These are phyloP conservation scores for Cydia amplana DNA, from an alignment of 1,140 invertebrate genomes.

Conservation along the genomic window DNA sequence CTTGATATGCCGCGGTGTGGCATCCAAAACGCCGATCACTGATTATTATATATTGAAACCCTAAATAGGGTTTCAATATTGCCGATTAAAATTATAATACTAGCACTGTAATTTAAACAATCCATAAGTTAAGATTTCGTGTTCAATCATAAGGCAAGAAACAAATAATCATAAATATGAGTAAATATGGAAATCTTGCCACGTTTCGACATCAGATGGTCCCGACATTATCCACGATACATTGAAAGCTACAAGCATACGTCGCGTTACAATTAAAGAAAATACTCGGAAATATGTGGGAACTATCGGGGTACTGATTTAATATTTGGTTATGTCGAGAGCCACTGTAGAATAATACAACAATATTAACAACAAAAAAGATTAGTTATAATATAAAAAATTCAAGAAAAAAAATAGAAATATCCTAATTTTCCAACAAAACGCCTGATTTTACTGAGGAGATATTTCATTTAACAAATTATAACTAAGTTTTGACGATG, in stretches of 20 bases:
- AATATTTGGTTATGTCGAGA: too few species aligned
- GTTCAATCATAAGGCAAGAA: constrained; percentile 34
- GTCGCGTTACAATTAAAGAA: constrained; percentile 5
- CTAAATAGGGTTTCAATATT: too few species aligned
- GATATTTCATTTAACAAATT: too few species aligned
- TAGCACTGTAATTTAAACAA: not conserved
- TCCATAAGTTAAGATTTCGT: not conserved
- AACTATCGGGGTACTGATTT: not conserved
- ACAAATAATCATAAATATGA: constrained; percentile 29
- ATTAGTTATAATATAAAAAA: too few species aligned
- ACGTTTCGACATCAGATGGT: constrained; percentile 43
- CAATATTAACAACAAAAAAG: too few species aligned
- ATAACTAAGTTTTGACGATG: too few species aligned
- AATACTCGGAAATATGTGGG: not conserved
- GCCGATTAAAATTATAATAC: not conserved
- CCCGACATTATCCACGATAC: constrained; percentile 39
- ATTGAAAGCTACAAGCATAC: constrained; percentile 41
- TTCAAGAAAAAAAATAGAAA: too few species aligned
- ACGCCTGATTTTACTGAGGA: too few species aligned
- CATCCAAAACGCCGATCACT: too few species aligned
- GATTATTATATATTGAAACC: not conserved
- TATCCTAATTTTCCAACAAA: too few species aligned
- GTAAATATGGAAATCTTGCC: constrained; percentile 20
- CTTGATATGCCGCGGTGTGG: too few species aligned
- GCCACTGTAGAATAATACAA: too few species aligned